These are phyloP conservation scores for Calameuta pallipes DNA, from an alignment of 2,888 invertebrate species.

Conservation along the genomic window DNA sequence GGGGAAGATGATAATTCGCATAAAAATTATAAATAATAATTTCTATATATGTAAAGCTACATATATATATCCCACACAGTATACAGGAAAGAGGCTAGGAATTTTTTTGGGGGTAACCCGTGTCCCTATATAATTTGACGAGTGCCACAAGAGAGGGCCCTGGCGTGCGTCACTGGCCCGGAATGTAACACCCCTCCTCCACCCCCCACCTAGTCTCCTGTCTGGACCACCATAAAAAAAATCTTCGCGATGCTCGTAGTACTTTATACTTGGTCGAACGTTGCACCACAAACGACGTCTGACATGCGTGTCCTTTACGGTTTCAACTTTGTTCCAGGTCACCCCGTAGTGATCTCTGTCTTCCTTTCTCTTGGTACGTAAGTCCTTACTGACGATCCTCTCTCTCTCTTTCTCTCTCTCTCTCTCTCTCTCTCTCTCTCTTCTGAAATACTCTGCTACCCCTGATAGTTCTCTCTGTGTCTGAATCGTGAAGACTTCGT, in stretches of 20 bases:
- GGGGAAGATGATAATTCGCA: too few relatives aligned
- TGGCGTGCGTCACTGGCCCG: conserved; percentile 52
- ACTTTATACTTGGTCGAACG: background rate
- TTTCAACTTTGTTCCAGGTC: background rate
- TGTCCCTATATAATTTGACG: too few relatives aligned
- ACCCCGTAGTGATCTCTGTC: background rate
- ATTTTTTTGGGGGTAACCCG: too few relatives aligned
- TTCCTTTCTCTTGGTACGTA: background rate
- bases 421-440: background rate
- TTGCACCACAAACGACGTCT: background rate
- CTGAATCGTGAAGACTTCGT: too few relatives aligned
- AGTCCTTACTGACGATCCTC: background rate
- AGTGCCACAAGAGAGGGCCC: too few relatives aligned
- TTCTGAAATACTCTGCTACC: too few relatives aligned
- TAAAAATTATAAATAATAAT: too few relatives aligned
- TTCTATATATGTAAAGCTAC: too few relatives aligned
- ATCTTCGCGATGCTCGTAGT: conserved; percentile 25
- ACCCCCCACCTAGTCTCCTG: conserved; percentile 27
- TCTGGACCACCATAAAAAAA: conserved; percentile 33
- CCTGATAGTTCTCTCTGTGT: too few relatives aligned
- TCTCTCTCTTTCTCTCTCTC: background rate
- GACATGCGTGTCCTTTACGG: conserved; percentile 3
- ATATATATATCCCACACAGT: too few relatives aligned
- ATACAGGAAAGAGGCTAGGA: too few relatives aligned
- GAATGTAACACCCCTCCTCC: conserved; percentile 55